phyloP scores from a whole-genome alignment of 2,797 vertebrate species.

The Enteromius anoplus region DNA sequence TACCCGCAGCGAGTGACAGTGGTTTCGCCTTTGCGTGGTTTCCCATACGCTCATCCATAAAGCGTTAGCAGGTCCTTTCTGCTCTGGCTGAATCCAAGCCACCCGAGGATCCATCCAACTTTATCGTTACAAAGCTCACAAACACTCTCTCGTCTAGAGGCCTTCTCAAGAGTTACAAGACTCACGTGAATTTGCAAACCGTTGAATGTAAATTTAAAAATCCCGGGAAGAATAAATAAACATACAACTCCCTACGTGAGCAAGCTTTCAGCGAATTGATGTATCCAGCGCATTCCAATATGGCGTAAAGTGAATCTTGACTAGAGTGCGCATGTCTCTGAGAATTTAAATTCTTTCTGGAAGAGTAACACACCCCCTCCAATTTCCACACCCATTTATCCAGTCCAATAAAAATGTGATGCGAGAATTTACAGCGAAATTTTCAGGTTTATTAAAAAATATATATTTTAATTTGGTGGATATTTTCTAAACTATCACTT shows the following conservation, averaged over 20 bases:
- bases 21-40: constrained; percentile 88
- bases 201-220: constrained; percentile 53
- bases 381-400: not conserved
- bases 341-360: constrained; percentile 80
- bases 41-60: constrained; percentile 99
- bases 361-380: constrained; percentile 68
- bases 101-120: constrained; percentile 97
- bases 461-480: not conserved
- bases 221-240: constrained; percentile 56
- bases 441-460: not conserved
- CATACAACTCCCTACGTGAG: no score
- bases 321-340: constrained; percentile 81
- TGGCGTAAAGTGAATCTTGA: constrained; percentile 76
- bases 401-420: not conserved
- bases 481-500: not conserved
- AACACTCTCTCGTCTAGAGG: constrained; percentile 1
- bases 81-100: constrained; percentile 97
- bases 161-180: not conserved
- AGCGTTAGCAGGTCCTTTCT: constrained; percentile 96
- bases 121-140: constrained; percentile 51
- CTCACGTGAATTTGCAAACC: not conserved
- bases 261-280: constrained; percentile 52
- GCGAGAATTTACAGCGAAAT: not conserved
- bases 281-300: constrained; percentile 78
- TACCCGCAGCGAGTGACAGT: constrained; percentile 74